Conservation (phyloP, 1,140 invertebrate species). For the Calliphora vicina region DNA sequence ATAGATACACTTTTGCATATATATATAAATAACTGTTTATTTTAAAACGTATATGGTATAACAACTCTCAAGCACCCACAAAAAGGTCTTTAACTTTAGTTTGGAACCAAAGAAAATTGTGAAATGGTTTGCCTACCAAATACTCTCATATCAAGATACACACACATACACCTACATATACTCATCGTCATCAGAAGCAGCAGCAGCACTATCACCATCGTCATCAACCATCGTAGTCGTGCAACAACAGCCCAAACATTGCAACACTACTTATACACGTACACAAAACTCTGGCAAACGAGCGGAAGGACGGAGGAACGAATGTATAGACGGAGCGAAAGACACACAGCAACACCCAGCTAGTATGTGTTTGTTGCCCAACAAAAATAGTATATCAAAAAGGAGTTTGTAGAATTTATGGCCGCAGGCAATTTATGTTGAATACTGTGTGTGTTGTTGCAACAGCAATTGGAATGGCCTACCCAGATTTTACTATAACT, state of each 20-base stretch:
- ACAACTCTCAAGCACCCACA: slow-evolving; percentile 31
- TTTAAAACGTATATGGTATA: background rate
- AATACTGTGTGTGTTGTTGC: background rate
- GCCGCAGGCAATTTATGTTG: background rate
- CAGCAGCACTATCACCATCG: background rate
- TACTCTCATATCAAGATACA: background rate
- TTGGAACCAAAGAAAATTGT: slow-evolving; percentile 17
- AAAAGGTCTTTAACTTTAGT: slow-evolving; percentile 34
- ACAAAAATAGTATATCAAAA: too few species aligned
- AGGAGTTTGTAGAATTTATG: background rate
- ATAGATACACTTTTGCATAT: background rate
- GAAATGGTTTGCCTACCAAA: slow-evolving; percentile 30
- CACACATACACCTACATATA: background rate
- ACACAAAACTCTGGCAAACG: background rate
- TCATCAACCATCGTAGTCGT: background rate
- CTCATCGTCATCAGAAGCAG: background rate
- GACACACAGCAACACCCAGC: background rate
- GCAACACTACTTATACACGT: background rate
- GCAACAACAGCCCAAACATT: background rate
- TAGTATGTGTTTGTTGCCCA: too few species aligned
- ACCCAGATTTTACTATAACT: background rate
- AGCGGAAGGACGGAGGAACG: background rate
- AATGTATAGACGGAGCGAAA: background rate
- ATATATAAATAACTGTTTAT: background rate
- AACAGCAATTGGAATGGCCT: background rate